Evolutionary conservation across 2,113 vertebrate genomes (phyloP), one percentile per base, ranked within the genome.

Genomic region (Tapirus terrestris): DNA sequence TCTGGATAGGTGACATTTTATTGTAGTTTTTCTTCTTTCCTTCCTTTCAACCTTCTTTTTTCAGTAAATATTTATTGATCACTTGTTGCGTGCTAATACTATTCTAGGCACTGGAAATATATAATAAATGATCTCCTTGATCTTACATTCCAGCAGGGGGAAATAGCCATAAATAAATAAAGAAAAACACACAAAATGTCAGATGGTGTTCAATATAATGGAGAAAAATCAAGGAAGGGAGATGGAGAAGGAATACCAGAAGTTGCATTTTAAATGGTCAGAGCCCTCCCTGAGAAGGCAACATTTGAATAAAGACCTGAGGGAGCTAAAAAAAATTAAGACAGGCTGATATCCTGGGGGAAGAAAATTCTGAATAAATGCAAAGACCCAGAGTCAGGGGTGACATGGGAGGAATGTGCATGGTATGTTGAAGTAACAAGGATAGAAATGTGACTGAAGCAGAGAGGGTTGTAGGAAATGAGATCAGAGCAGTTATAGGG

Each of bases 31-130:
- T 48, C 73, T 58, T 45, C 70, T 20, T 92, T 73, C 4, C 6
- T 87, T 82, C 58, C 27, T 53, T 83, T 60, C 43, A 68, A 43
- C 14, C 39, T 95, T 48, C 12, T 82, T 84, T 95, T 76, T 84
- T 51, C 39, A 94, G 91, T 72, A 84, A 96, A 91, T 67, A 82
- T 48, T 63, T 87, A 91, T 81, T 51, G 5, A 51, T 63, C 8
- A 81, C 11, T 14, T 86, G 29, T 36, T 73, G 72, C 14, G n/a
- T 23, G 13, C 3, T 65, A 72, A 29, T 77, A 60, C 76, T 92
- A 16, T 68, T 84, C 58, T 61, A 92, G 23, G 65, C 70, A 45
- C 27, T 79, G 48, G 45, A 79, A 29, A 68, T 29, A 84, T 12
- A 76, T 45, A 60, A 56, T 72, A 96, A 75, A 86, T 79, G 25